Conservation (phyloP, 2,113 vertebrate species). For the Zosterops pallidus region DNA sequence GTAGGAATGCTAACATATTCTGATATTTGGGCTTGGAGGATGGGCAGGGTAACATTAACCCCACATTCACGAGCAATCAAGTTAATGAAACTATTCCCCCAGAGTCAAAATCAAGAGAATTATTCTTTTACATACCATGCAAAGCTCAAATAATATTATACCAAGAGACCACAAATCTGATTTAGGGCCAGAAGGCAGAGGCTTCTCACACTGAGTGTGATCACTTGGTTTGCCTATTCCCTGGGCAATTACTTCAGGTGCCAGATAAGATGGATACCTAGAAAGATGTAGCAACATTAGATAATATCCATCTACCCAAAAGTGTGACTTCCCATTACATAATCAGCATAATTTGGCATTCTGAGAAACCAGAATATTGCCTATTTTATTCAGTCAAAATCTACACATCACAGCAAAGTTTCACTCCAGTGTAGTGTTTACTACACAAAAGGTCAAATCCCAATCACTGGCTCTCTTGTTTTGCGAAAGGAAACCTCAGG, state of each 20-base stretch:
- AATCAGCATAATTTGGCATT: background rate
- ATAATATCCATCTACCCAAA: background rate
- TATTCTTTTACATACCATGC: slow-evolving; percentile 81
- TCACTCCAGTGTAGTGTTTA: background rate
- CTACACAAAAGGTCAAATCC: background rate
- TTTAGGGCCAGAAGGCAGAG: slow-evolving; percentile 89
- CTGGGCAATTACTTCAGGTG: slow-evolving; percentile 95
- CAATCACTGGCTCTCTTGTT: background rate
- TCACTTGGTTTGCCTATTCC: slow-evolving; percentile 84
- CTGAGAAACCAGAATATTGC: background rate
- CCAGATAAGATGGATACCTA: slow-evolving; percentile 95
- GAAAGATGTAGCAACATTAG: slow-evolving; percentile 17
- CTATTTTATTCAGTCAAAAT: background rate
- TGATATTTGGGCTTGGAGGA: background rate
- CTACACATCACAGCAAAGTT: background rate
- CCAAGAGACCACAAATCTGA: slow-evolving; percentile 96
- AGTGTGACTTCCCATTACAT: background rate
- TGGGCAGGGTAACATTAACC: background rate
- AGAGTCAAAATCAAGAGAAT: background rate
- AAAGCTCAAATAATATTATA: slow-evolving; percentile 92
- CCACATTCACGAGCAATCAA: background rate
- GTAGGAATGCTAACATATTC: background rate
- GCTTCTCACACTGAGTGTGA: slow-evolving; percentile 78
- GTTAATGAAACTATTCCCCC: background rate
- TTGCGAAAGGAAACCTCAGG: background rate